phyloP scores from a whole-genome alignment of 2,888 invertebrate genomes.

The Oscheius sp. region DNA sequence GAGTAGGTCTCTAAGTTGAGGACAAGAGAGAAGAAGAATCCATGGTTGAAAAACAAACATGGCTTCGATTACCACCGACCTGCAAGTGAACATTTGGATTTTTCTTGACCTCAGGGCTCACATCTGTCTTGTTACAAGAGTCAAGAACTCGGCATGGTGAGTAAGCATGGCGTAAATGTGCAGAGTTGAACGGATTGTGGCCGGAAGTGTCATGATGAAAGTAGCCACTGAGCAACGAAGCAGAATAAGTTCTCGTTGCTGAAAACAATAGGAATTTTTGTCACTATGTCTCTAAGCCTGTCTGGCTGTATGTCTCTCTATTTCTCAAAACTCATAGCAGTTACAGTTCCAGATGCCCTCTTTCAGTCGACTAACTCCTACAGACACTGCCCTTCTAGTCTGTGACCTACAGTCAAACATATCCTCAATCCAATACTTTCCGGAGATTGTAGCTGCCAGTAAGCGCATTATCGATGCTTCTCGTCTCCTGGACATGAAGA shows the following conservation, averaged over 20 bases:
- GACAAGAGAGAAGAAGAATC: slow-evolving; percentile 1
- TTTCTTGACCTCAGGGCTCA: background rate
- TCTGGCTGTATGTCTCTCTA: too few species aligned
- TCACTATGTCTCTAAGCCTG: too few species aligned
- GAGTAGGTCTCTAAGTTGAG: background rate
- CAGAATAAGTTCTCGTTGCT: background rate
- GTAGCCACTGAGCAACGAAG: background rate
- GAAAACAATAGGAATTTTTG: background rate
- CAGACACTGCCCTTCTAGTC: too few species aligned
- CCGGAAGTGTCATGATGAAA: background rate
- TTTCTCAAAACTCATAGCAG: too few species aligned
- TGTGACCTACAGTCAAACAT: too few species aligned
- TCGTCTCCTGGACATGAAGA: slow-evolving; percentile 22
- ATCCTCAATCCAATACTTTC: too few species aligned
- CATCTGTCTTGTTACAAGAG: background rate
- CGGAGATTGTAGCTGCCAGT: too few species aligned
- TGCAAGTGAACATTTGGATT: background rate
- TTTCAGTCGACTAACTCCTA: too few species aligned
- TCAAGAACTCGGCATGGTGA: background rate
- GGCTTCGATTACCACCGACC: slow-evolving; percentile 5
- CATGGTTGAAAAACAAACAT: slow-evolving; percentile 18
- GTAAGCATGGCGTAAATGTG: slow-evolving; percentile 9
- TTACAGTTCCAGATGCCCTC: too few species aligned
- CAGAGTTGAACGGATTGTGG: background rate
- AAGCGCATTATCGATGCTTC: too few species aligned